Percentiles rank a stretch among this genome's conserved stretches.
These are phyloP conservation scores for Paradoxurus hermaphroditus DNA, from an alignment of 2,113 vertebrate species.

Conservation along the genomic window DNA sequence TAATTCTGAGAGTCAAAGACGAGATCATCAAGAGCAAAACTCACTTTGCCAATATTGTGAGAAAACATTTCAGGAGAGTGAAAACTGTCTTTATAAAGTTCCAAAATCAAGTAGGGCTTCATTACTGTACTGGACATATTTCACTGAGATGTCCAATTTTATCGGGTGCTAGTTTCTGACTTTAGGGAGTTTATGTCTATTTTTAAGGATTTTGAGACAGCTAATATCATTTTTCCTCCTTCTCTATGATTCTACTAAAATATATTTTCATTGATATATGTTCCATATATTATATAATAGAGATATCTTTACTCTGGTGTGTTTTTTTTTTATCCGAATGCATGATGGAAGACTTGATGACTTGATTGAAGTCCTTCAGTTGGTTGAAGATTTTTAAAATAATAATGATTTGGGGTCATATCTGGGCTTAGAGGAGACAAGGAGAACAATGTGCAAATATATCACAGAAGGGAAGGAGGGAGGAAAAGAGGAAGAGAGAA, in stretches of 20 bases:
- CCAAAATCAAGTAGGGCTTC: not conserved
- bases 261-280: not conserved
- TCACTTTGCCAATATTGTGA: not conserved
- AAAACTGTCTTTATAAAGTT: not conserved
- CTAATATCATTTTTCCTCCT: not conserved
- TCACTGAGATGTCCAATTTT: not conserved
- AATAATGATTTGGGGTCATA: not conserved
- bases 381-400: not conserved
- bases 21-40: not conserved
- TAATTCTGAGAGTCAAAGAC: not conserved
- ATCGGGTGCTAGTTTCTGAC: not conserved
- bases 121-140: not conserved
- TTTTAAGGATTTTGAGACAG: not conserved
- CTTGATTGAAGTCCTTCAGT: not conserved
- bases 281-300: not conserved
- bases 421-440: not conserved
- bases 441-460: not conserved
- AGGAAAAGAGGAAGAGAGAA: too few species aligned
- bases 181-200: not conserved
- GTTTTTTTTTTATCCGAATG: conserved; percentile 1
- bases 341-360: not conserved
- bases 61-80: not conserved
- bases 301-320: not conserved
- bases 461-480: not conserved
- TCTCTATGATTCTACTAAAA: not conserved